Base-by-base conservation (phyloP, 2,888 invertebrate species). In the Thalpophila matura region DNA sequence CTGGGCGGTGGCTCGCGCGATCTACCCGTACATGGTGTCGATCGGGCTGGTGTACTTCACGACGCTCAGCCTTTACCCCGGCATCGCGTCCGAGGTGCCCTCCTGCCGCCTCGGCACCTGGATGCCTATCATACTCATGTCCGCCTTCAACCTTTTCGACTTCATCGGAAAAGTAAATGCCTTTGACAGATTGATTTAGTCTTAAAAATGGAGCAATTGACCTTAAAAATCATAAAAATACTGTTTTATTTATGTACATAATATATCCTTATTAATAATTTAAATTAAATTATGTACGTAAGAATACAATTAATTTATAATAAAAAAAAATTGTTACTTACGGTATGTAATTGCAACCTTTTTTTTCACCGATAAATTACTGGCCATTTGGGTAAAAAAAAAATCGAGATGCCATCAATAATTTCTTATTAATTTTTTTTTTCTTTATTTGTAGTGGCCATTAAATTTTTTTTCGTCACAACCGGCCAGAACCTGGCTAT, bases 41-140 rank as follows among this genome's bases (percentile, higher is more conserved):
- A 98, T 99, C 77, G 97, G 97, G 0, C 91, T 98, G 65, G 98
- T 98, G 1, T 99, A 99, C 88, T 98, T 98, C 86, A 98, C 98
- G 0, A 99, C 99, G 0, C 95, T 99, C 3, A 98, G 98, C 66
- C 94, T 99, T 16, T 99, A 99, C 86, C 99, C 99, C 0, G 99
- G 99, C 50, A 98, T 99, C 49, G 97, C 98, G 57, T 98, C 98
- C 0, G 98, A 99, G 89, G 97, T 99, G 26, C 96, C 97, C 12
- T 98, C 98, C 61, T 98, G 98, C 85, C 96, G 96, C 22, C 96
- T 98, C 37, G 97, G 97, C 14, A 96, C 97, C 1, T 99, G 99
- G 98, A 98, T 98, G 97, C 98, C 99, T 0, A 98, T 99, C 27
- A 94, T 98, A 38, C 95, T 99, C 60, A 98, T 99, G 98, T 97